Evolutionary conservation across 2,797 vertebrate genomes (phyloP).

Genomic region (Eutrigla gurnardus): DNA sequence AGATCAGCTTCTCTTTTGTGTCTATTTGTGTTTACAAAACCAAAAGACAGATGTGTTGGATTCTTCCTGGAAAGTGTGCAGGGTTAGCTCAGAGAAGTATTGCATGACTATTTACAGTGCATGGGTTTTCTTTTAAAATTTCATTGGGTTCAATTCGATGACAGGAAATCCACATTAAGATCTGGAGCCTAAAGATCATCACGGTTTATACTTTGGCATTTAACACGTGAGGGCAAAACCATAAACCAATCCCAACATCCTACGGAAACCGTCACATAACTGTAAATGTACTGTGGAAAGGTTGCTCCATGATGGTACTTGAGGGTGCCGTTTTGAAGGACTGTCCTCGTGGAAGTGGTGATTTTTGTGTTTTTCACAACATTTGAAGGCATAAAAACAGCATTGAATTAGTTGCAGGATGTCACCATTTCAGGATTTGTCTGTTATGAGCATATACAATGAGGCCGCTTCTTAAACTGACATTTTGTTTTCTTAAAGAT

Average conservation of each 20-base stretch:
- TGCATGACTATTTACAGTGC: slow-evolving; percentile 5
- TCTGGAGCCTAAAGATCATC: slow-evolving; percentile 28
- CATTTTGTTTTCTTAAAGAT: no score
- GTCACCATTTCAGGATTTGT: not conserved
- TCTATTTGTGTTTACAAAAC: not conserved
- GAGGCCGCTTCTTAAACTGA: not conserved
- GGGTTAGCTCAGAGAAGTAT: not conserved
- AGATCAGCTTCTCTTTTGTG: slow-evolving; percentile 3
- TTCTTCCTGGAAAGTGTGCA: not conserved
- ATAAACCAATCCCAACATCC: slow-evolving; percentile 19
- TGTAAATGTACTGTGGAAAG: no score
- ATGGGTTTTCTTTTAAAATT: slow-evolving; percentile 3
- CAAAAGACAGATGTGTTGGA: not conserved
- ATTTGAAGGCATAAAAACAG: not conserved
- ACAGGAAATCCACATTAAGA: slow-evolving; percentile 31
- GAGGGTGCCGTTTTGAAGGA: not conserved
- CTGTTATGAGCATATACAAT: not conserved
- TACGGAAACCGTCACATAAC: not conserved
- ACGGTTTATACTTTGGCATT: slow-evolving; percentile 33
- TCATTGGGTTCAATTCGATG: slow-evolving; percentile 32
- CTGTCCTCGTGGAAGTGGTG: not conserved
- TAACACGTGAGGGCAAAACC: slow-evolving; percentile 20
- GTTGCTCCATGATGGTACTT: no score
- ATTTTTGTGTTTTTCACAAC: not conserved
- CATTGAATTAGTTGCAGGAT: not conserved